A percentile compares a stretch with the other conserved stretches of the same genome.
phyloP scores from a whole-genome alignment of 2,888 invertebrate species.

The Lapara coniferarum region DNA sequence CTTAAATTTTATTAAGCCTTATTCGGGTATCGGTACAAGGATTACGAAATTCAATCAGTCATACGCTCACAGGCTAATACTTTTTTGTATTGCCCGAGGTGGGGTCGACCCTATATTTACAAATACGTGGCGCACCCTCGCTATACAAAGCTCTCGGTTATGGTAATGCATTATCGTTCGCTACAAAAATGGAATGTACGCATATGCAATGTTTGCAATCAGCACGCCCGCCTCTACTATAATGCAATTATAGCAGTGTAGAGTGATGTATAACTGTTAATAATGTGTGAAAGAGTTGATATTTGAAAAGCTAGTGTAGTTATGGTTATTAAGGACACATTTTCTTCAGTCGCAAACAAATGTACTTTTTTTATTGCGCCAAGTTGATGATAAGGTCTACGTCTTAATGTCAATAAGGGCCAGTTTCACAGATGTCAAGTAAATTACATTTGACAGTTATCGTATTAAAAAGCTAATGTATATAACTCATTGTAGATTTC shows the following conservation, averaged over 20 bases:
- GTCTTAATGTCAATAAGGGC: too few relatives aligned
- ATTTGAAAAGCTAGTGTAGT: background rate
- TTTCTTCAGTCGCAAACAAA: too few relatives aligned
- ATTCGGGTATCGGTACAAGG: background rate
- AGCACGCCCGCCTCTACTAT: background rate
- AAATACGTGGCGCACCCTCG: conserved; percentile 36
- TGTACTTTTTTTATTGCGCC: too few relatives aligned
- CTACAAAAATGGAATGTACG: background rate
- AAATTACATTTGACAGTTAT: too few relatives aligned
- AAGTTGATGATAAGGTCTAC: too few relatives aligned
- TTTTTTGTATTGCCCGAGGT: conserved; percentile 40
- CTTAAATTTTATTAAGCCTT: conserved; percentile 13
- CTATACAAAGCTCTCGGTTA: conserved; percentile 36
- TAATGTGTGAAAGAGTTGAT: background rate
- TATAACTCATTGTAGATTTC: too few relatives aligned
- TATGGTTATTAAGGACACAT: too few relatives aligned
- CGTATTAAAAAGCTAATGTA: too few relatives aligned
- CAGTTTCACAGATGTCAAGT: too few relatives aligned
- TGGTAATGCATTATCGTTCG: conserved; percentile 28
- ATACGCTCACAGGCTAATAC: conserved; percentile 52
- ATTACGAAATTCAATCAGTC: conserved; percentile 41
- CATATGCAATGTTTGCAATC: background rate
- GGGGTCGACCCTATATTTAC: conserved; percentile 43
- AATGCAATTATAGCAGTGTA: background rate
- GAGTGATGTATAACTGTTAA: background rate